Conservation (phyloP, 2,797 vertebrate species). For the Geotria australis region DNA sequence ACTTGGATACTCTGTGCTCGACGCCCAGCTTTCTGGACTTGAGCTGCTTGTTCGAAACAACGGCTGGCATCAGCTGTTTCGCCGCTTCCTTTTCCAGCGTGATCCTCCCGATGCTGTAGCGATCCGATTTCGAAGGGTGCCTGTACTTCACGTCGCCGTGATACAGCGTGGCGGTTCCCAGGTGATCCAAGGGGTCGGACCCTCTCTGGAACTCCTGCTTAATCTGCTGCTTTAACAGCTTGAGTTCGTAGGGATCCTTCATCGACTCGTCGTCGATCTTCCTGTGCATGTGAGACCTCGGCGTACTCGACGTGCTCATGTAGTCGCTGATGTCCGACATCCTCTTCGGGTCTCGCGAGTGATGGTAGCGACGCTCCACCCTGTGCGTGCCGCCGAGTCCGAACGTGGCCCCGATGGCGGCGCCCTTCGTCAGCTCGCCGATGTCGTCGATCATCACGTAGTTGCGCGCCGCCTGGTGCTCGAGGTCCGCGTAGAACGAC, state of each 20-base stretch:
- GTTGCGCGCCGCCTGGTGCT: conserved; percentile 58
- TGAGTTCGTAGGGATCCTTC: conserved; percentile 93
- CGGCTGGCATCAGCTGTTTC: conserved; percentile 70
- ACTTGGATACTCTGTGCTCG: conserved; percentile 81
- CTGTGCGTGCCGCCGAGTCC: conserved; percentile 61
- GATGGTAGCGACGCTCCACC: conserved; percentile 42
- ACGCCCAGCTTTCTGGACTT: conserved; percentile 76
- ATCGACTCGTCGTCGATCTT: conserved; percentile 86
- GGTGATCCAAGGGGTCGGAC: conserved; percentile 59
- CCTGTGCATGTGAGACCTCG: conserved; percentile 50
- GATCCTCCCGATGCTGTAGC: conserved; percentile 57
- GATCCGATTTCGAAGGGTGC: conserved; percentile 10
- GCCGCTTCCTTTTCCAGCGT: conserved; percentile 97
- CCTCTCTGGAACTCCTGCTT: conserved; percentile 93
- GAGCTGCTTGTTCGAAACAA: conserved; percentile 83
- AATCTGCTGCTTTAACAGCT: conserved; percentile 89
- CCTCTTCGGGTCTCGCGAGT: conserved; percentile 45
- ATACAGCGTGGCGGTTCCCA: conserved; percentile 69
- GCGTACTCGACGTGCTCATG: conserved; percentile 38
- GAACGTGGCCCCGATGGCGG: conserved; percentile 44
- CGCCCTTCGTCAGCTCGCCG: conserved; percentile 69
- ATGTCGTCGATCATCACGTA: conserved; percentile 92
- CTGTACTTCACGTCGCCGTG: conserved; percentile 53
- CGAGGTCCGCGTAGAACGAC: conserved; percentile 88
- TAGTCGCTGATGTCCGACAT: conserved; percentile 77